Evolutionary conservation across 2,797 vertebrate genomes (phyloP), one percentile per base, ranked within the genome.

Genomic region (Lateolabrax maculatus): DNA sequence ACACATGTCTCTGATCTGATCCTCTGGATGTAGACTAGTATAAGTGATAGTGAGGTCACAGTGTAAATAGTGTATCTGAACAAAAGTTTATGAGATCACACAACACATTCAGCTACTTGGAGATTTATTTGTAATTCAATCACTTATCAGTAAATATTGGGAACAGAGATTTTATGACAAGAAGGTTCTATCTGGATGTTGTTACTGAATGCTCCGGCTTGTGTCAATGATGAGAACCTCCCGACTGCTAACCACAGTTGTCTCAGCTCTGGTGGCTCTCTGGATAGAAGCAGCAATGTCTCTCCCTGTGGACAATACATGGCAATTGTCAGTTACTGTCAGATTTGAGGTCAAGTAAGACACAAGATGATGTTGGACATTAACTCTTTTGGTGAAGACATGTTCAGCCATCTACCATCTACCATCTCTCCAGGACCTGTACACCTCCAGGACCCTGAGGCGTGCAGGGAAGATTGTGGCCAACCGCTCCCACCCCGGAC

Each of bases 221-320:
- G 12, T 0, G 5, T 31, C 9, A 9, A 15, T 6, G 5, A 92
- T 31, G 77, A 84, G 7, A 48, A 93, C 18, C 64, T 58, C 64
- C 3, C 39, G 16, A 81, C 92, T 95, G 81, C 86, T 93, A 37
- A 89, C 89, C 52, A 92, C 0, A 34, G 19, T 63, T 6, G 71
- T 51, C 2, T 91, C 90, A 2, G 12, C 0, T 72, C 69, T 68
- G 21, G 0, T 0, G 15, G 0, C 0, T 19, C 1, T 70, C 70
- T 51, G 29, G 23, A 9, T 0, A 3, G 77, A 61, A 18, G 58
- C 77, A 31, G 9, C 62, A 75, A 86, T 41, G 0, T 83, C 84
- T 89, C 93, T 93, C 80, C 49, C 93, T 95, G 89, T 71, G 56
- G 4, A 78, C 0, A 74, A 82, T 18, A 83, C 2, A 84, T 53